phyloP scores from a whole-genome alignment of 1,140 invertebrate genomes.

The Elymnias hypermnestra region DNA sequence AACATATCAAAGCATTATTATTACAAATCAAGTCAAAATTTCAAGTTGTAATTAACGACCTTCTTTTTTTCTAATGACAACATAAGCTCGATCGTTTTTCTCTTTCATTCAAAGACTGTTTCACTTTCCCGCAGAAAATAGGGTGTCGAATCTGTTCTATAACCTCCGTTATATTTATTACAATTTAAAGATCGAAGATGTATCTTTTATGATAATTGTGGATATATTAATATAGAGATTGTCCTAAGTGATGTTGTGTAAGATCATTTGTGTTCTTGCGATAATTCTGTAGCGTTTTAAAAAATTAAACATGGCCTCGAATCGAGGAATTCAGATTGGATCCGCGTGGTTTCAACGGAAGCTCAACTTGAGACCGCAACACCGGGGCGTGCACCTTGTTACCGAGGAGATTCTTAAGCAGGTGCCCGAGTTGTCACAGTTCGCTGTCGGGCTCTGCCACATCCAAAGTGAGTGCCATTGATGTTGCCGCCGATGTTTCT shows the following conservation, averaged over 20 bases:
- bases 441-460: slow-evolving; percentile 95
- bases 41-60: too few species aligned
- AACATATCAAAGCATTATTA: too few species aligned
- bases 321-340: slow-evolving; percentile 92
- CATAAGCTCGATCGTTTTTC: slow-evolving; percentile 55
- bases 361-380: slow-evolving; percentile 94
- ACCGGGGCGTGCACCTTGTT: slow-evolving; percentile 95
- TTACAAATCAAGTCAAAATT: too few species aligned
- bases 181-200: slow-evolving; percentile 75
- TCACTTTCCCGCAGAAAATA: slow-evolving; percentile 76
- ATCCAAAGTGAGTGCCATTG: slow-evolving; percentile 90
- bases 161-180: slow-evolving; percentile 75
- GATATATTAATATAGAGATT: slow-evolving; percentile 68
- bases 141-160: slow-evolving; percentile 76
- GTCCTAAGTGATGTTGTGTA: slow-evolving; percentile 75
- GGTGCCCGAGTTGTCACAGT: slow-evolving; percentile 94
- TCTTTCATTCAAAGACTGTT: slow-evolving; percentile 70
- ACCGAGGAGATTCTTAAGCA: slow-evolving; percentile 96
- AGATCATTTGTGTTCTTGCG: slow-evolving; percentile 71
- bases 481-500: slow-evolving; percentile 51
- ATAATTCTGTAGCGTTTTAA: slow-evolving; percentile 70
- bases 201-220: slow-evolving; percentile 77
- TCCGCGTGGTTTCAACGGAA: slow-evolving; percentile 98
- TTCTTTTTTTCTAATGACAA: slow-evolving; percentile 50
- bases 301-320: slow-evolving; percentile 88